Conservation (phyloP, 2,113 vertebrate species). For the Rhinopomastus cyanomelas region DNA sequence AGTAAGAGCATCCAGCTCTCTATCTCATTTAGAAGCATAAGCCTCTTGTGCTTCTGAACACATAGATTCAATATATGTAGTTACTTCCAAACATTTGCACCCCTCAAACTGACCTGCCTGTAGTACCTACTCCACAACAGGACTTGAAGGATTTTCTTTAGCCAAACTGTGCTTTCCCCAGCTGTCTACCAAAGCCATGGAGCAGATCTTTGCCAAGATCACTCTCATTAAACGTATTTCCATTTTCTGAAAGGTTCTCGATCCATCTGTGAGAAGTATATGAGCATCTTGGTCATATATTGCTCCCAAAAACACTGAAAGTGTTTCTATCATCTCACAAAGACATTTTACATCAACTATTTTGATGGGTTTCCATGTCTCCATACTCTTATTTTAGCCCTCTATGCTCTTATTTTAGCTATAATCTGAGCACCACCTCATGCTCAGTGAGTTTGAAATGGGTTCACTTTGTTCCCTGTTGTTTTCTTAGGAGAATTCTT, state of each 20-base stretch:
- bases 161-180: not conserved
- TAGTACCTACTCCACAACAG: not conserved
- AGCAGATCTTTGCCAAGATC: not conserved
- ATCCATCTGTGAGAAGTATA: not conserved
- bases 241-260: not conserved
- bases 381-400: not conserved
- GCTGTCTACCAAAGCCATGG: not conserved
- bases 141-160: not conserved
- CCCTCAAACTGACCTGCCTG: not conserved
- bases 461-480: no score
- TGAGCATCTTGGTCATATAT: not conserved
- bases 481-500: no score
- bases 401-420: not conserved
- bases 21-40: not conserved
- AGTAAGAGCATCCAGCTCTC: not conserved
- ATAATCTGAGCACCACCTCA: not conserved
- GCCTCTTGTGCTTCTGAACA: not conserved
- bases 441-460: no score
- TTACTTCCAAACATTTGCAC: not conserved
- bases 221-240: fast-evolving
- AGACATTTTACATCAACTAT: not conserved
- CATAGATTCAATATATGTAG: not conserved
- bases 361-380: not conserved
- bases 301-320: not conserved
- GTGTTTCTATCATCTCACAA: not conserved